Evolutionary conservation across 1,140 invertebrate species (phyloP), one percentile per base, ranked within the genome.

Genomic region (Capitella teleta): DNA sequence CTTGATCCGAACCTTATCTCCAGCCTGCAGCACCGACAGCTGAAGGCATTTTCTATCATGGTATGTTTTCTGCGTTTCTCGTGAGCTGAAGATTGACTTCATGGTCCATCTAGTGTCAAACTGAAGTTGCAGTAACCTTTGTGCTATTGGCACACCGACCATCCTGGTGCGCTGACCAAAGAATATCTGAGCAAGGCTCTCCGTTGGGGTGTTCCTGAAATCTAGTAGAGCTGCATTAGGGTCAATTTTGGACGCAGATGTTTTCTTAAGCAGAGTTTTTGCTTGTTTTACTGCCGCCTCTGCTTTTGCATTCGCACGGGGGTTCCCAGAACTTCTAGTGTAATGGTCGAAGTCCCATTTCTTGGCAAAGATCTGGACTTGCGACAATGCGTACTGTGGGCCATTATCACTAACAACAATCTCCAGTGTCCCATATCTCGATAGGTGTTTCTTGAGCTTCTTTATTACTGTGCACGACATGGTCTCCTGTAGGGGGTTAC

Each of bases 141-240:
- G n/a, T n/a, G n/a, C n/a, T n/a, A n/a, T n/a, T n/a, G n/a, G n/a
- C n/a, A n/a, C n/a, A n/a, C n/a, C n/a, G n/a, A n/a, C n/a, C n/a
- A n/a, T 41, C 8, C 23, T 21, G 10, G 38, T 41, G 8, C 38
- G 38, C 23, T 21, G 12, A 8, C 18, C 18, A 41, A 41, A 6
- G 8, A 21, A 19, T 14, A 6, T 41, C 19, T 43, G 48, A 14
- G 37, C 48, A 10, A 40, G 24, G 3, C 36, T 16, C 28, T 42
- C 36, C 25, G 24, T 19, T 8, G 57, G 54, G 14, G 55, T 54
- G 34, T 57, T 41, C 3, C 54, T 25, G 37, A 50, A 50, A 14
- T 38, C 34, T 2, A 58, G 28, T 25, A 58, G 32, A 5, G 44
- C 47, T 12, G 44, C 16, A 53, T 47, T 51, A 3, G 16, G 36